These are phyloP conservation scores for Gallinago paraguaiae DNA, from an alignment of 2,113 vertebrate species.

Conservation along the genomic window DNA sequence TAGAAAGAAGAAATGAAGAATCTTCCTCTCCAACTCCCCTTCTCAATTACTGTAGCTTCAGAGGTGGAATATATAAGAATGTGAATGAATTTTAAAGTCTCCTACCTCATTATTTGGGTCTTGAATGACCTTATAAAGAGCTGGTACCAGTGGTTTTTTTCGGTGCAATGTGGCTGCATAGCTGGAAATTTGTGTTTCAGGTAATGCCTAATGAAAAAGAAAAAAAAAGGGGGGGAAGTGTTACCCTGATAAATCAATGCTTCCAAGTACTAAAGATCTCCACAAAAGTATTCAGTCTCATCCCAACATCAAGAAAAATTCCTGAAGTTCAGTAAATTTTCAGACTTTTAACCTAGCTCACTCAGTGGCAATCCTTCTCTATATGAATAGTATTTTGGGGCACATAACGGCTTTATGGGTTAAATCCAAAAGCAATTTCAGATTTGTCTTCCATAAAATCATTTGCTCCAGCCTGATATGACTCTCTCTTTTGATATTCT, in stretches of 20 bases:
- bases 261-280: neutral
- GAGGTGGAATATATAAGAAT: neutral
- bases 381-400: neutral
- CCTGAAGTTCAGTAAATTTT: neutral
- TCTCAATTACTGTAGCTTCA: neutral
- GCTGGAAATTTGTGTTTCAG: conserved; percentile 90
- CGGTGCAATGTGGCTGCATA: conserved; percentile 93
- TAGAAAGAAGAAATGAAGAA: neutral
- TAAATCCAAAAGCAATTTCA: neutral
- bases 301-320: neutral
- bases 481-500: neutral
- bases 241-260: neutral
- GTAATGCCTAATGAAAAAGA: conserved; percentile 81
- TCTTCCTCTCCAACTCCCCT: neutral
- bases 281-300: neutral
- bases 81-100: neutral
- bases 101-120: conserved; percentile 93
- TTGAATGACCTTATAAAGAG: conserved; percentile 95
- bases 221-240: neutral
- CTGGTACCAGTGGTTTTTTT: conserved; percentile 91
- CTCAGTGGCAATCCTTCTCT: neutral
- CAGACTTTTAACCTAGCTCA: neutral
- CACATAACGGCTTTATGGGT: neutral
- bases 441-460: neutral
- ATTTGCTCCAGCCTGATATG: neutral